Conservation (phyloP, 2,113 vertebrate species). For the Sinocyclocheilus anophthalmus region DNA sequence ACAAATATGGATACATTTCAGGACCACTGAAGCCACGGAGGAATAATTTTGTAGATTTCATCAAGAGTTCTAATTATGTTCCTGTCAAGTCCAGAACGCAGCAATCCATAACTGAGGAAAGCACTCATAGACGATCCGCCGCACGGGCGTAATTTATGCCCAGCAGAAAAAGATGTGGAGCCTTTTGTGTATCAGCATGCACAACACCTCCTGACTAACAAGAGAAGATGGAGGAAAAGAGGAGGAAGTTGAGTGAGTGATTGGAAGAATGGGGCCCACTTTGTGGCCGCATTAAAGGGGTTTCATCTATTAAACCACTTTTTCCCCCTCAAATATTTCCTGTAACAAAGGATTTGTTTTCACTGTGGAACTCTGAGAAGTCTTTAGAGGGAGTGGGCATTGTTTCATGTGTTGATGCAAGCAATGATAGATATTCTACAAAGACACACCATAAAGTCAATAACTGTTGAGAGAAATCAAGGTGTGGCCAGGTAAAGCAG, state of each 20-base stretch:
- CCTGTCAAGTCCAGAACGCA: conserved; percentile 90
- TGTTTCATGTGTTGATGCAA: conserved; percentile 46
- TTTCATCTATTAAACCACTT: conserved; percentile 24
- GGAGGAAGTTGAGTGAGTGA: conserved; percentile 55
- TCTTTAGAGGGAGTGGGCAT: conserved; percentile 35
- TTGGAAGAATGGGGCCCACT: background rate
- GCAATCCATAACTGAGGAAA: conserved; percentile 87
- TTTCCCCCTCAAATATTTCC: conserved; percentile 9
- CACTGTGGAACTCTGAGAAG: conserved; percentile 17
- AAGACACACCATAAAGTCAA: background rate
- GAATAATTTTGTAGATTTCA: conserved; percentile 93
- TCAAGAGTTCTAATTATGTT: conserved; percentile 95
- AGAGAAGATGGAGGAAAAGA: conserved; percentile 76
- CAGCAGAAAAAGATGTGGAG: conserved; percentile 66
- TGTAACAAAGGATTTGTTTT: conserved; percentile 31
- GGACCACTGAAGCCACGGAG: conserved; percentile 84
- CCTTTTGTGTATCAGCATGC: conserved; percentile 75
- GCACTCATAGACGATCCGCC: conserved; percentile 75
- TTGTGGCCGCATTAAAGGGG: conserved; percentile 8
- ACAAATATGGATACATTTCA: conserved; percentile 89
- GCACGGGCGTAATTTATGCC: conserved; percentile 83
- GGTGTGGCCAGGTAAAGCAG: background rate
- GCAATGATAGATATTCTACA: conserved; percentile 44
- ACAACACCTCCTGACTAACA: conserved; percentile 80
- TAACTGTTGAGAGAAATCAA: background rate